Conservation (phyloP, 2,113 vertebrate species). For the Aptenodytes patagonicus region DNA sequence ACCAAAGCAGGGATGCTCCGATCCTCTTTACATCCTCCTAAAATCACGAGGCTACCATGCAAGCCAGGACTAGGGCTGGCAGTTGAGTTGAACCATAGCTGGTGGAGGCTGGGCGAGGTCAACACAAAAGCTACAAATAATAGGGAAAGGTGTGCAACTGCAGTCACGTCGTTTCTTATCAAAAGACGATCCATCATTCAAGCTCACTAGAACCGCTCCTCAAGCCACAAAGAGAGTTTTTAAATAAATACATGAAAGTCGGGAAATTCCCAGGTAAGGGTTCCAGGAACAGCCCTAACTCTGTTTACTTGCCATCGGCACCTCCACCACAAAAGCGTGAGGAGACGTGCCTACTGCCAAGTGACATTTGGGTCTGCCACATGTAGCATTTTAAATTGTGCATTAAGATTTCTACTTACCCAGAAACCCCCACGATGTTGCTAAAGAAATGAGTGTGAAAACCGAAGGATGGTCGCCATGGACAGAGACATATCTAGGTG, state of each 20-base stretch:
- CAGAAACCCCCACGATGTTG: not conserved
- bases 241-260: not conserved
- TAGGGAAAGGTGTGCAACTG: not conserved
- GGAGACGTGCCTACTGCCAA: not conserved
- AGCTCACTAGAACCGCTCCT: not conserved
- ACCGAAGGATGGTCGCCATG: not conserved
- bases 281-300: not conserved
- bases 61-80: not conserved
- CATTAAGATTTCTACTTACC: not conserved
- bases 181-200: accelerated
- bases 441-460: not conserved
- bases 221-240: not conserved
- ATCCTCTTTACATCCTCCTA: not conserved
- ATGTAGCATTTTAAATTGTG: accelerated
- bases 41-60: not conserved
- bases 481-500: accelerated
- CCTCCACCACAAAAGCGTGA: accelerated
- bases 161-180: accelerated
- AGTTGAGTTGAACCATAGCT: not conserved
- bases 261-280: not conserved
- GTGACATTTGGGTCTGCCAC: accelerated
- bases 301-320: accelerated
- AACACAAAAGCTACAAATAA: not conserved
- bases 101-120: no score
- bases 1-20: not conserved